Evolutionary conservation across 2,113 vertebrate species (phyloP).

Genomic region (Notarius lentiginosus): DNA sequence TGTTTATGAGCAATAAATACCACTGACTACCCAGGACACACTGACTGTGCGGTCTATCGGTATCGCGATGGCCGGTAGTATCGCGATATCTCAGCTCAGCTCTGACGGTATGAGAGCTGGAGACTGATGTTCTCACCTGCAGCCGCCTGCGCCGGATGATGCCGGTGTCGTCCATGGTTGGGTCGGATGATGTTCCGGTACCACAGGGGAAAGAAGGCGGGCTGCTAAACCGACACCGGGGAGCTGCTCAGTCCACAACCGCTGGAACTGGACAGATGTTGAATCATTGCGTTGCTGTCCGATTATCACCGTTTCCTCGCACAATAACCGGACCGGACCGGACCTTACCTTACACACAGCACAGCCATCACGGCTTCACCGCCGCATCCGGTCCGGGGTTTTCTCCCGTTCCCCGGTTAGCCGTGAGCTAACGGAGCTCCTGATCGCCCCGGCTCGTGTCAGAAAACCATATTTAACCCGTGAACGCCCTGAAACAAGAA

Average conservation of each 20-base stretch:
- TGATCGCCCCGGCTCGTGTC: neutral
- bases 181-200: constrained; percentile 27
- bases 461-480: neutral
- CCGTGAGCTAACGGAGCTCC: neutral
- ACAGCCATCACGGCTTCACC: neutral
- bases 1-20: too few species aligned
- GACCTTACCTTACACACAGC: neutral
- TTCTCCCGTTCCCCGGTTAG: neutral
- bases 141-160: constrained; percentile 76
- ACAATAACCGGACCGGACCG: neutral
- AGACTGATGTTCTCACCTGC: constrained; percentile 69
- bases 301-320: neutral
- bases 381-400: neutral
- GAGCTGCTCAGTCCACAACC: neutral
- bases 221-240: neutral
- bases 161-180: constrained; percentile 76
- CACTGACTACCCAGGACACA: neutral
- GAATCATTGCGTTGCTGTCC: neutral
- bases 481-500: neutral
- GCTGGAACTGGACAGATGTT: neutral
- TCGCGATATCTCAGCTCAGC: neutral
- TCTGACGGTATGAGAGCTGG: neutral
- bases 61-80: neutral
- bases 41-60: too few species aligned
- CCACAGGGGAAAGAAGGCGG: neutral